These are phyloP conservation scores for Pterobdella sp. DNA, from an alignment of 2,888 invertebrate species.

Conservation along the genomic window DNA sequence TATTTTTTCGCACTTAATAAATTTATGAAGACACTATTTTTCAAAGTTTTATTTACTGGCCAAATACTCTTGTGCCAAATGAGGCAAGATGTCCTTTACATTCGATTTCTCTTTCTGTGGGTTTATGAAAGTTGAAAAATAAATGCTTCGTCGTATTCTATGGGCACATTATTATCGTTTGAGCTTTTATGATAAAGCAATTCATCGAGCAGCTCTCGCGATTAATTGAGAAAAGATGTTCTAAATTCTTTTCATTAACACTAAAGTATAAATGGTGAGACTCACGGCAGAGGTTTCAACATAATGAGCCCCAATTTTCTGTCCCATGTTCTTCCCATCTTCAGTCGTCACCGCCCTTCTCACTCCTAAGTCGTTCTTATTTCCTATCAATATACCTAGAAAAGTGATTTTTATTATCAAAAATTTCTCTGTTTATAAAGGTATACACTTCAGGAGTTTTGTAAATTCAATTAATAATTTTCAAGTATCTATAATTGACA, in stretches of 20 bases:
- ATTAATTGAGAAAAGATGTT: background rate
- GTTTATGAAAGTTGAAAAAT: no score
- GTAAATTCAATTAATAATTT: no score
- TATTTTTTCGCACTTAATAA: background rate
- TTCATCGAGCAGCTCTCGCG: background rate
- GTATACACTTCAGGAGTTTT: background rate
- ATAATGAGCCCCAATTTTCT: background rate
- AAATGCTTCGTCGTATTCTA: no score
- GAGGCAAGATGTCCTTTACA: slow-evolving; percentile 9
- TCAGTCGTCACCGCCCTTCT: slow-evolving; percentile 5
- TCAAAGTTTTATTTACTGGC: background rate
- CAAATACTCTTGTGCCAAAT: slow-evolving; percentile 13
- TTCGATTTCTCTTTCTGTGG: slow-evolving; percentile 22
- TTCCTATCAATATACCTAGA: slow-evolving; percentile 17
- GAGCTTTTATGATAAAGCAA: background rate
- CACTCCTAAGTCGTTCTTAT: slow-evolving; percentile 16
- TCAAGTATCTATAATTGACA: no score
- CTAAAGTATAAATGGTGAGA: background rate
- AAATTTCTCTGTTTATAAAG: background rate
- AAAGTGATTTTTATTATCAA: no score
- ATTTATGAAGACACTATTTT: background rate
- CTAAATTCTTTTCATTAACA: background rate
- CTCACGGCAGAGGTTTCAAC: slow-evolving; percentile 21
- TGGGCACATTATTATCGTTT: background rate
- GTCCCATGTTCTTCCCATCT: slow-evolving; percentile 7